Evolutionary conservation across 1,140 invertebrate species (phyloP), one percentile per base, ranked within the genome.

Genomic region (Acromyrmex charruanus): DNA sequence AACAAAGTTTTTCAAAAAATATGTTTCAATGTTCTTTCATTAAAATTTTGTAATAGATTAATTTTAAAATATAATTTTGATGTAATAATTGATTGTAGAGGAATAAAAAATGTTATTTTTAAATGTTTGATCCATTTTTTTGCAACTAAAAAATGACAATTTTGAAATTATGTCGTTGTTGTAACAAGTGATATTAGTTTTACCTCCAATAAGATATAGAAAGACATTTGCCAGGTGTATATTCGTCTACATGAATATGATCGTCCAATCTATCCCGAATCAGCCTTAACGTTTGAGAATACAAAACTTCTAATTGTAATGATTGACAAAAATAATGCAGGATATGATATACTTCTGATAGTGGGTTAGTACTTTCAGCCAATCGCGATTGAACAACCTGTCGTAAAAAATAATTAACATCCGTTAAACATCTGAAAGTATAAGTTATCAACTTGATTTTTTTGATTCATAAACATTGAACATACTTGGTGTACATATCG

Each of bases 271-370:
- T 96, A 93, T 99, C 98, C 75, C 97, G 96, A 91, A 98, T 98
- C 53, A 99, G 95, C 65, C 98, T 96, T 85, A 98, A 95, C 2
- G 99, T 98, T 95, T 99, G 99, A 16, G 98, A 99, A 93, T 99
- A 99, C 0, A 99, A 95, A 25, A 99, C 97, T 96, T 99, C 99
- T 14, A 99, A 94, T 94, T 99, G 99, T 21, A 99, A 95, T 0
- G 98, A 98, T 93, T 99, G 98, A 92, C 99, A 99, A 94, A 99
- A 99, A 89, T 97, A 98, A 94, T 99, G 98, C 49, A 99, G 95
- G 89, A 98, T 97, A 90, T 97, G 97, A 94, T 99, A 99, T 0
- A 99, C 97, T 93, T 99, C 98, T 0, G 96, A 96, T 80, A 98
- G 96, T 18, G 98, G 97, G 91, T 98, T 97, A 35, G 95, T 94